These are phyloP conservation scores for Pseudomugil gertrudae DNA, from an alignment of 2,797 vertebrate genomes.

Conservation along the genomic window DNA sequence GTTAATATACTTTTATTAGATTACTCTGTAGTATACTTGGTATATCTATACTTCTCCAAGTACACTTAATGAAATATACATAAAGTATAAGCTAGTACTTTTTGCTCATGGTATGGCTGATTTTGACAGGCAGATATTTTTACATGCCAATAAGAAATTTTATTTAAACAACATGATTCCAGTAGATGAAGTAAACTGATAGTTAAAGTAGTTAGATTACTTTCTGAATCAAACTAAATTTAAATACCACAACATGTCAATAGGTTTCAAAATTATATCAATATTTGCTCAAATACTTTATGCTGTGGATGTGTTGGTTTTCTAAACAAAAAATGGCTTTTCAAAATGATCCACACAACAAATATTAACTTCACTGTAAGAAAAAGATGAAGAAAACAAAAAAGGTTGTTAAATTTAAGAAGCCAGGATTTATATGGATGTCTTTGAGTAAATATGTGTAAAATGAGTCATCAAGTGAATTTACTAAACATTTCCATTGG, in stretches of 20 bases:
- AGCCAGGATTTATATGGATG: neutral
- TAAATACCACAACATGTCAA: no score
- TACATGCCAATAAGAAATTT: neutral
- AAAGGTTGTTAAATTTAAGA: neutral
- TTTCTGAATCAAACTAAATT: neutral
- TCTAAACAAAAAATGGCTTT: neutral
- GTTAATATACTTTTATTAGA: no score
- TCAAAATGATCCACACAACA: neutral
- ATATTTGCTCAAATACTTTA: no score
- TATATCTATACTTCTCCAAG: no score
- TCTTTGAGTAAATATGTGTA: neutral
- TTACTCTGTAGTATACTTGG: no score
- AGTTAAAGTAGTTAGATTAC: neutral
- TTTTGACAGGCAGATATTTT: neutral
- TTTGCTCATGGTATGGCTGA: no score
- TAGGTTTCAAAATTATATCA: no score
- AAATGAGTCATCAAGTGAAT: neutral
- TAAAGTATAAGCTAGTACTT: no score
- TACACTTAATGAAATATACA: no score
- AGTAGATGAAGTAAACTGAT: neutral
- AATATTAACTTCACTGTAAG: neutral
- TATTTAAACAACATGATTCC: neutral
- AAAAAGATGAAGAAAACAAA: neutral
- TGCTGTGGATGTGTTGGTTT: neutral
- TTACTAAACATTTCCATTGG: neutral